A percentile compares a stretch with the other conserved stretches of the same genome.
phyloP scores from a whole-genome alignment of 1,140 invertebrate species.

The Rhizoglyphus robini region DNA sequence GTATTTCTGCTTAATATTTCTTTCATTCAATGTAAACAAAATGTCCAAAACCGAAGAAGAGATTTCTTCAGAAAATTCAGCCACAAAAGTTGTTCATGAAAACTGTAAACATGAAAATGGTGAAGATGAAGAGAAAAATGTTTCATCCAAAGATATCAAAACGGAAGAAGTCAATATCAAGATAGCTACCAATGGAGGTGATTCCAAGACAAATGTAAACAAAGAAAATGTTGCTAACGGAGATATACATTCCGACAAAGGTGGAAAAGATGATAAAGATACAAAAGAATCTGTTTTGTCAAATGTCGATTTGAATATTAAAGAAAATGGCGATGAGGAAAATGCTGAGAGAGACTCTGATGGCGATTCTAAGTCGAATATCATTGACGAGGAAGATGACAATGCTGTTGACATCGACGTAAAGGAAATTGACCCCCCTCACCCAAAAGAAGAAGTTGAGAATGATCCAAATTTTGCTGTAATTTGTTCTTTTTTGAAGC shows the following conservation, averaged over 20 bases:
- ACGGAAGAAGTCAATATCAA: background rate
- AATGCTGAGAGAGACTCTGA: background rate
- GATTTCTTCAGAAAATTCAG: background rate
- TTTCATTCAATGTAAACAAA: too few relatives aligned
- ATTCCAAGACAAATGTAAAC: background rate
- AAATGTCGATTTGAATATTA: background rate
- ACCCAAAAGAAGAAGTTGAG: constrained; percentile 34
- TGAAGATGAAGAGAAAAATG: too few relatives aligned
- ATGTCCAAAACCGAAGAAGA: background rate
- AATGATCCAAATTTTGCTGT: constrained; percentile 89
- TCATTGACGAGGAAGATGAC: background rate
- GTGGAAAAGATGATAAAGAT: background rate
- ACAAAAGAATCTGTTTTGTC: background rate
- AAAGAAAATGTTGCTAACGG: background rate
- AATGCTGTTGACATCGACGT: background rate
- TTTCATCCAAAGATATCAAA: background rate
- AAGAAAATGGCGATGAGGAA: background rate
- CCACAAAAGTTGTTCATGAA: too few relatives aligned
- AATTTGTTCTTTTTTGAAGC: constrained; percentile 80
- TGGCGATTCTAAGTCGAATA: background rate
- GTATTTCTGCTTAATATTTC: background rate
- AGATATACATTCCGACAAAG: background rate
- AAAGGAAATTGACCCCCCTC: background rate
- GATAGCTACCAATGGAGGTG: background rate
- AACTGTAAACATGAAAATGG: too few relatives aligned